phyloP scores from a whole-genome alignment of 1,140 invertebrate species.

The Drosophila pachea region DNA sequence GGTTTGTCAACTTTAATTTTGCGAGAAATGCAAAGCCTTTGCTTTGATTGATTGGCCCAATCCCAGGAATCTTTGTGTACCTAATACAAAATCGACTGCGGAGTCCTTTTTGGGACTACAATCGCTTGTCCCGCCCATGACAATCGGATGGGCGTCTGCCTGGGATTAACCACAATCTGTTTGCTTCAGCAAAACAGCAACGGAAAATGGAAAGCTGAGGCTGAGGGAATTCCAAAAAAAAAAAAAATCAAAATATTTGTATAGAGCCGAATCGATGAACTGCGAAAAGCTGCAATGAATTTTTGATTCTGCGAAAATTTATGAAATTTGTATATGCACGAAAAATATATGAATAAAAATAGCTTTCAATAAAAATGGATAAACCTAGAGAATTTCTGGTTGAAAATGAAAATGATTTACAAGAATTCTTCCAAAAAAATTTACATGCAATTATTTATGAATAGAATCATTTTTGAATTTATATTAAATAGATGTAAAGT shows the following conservation, averaged over 20 bases:
- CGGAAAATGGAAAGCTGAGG: background rate
- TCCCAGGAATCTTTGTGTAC: background rate
- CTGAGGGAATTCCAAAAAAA: background rate
- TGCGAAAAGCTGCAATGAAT: too few species aligned
- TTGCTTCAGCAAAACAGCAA: constrained; percentile 22
- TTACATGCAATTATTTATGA: too few species aligned
- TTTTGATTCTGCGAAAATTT: too few species aligned
- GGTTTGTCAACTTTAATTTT: constrained; percentile 36
- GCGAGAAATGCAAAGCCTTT: constrained; percentile 40
- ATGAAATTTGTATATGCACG: too few species aligned
- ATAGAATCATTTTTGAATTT: too few species aligned
- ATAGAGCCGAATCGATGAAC: too few species aligned
- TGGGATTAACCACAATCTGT: constrained; percentile 52
- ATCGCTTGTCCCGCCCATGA: constrained; percentile 6
- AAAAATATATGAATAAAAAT: too few species aligned
- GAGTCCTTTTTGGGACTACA: constrained; percentile 11
- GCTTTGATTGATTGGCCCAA: constrained; percentile 61
- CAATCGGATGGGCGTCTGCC: background rate
- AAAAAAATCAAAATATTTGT: background rate
- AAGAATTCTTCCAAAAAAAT: too few species aligned
- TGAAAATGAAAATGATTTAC: too few species aligned
- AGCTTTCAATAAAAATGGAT: too few species aligned
- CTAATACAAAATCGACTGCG: constrained; percentile 16
- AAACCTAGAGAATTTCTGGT: too few species aligned
- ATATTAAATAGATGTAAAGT: too few species aligned